Conservation (phyloP, 2,888 invertebrate species). For the Phengaris alcon region DNA sequence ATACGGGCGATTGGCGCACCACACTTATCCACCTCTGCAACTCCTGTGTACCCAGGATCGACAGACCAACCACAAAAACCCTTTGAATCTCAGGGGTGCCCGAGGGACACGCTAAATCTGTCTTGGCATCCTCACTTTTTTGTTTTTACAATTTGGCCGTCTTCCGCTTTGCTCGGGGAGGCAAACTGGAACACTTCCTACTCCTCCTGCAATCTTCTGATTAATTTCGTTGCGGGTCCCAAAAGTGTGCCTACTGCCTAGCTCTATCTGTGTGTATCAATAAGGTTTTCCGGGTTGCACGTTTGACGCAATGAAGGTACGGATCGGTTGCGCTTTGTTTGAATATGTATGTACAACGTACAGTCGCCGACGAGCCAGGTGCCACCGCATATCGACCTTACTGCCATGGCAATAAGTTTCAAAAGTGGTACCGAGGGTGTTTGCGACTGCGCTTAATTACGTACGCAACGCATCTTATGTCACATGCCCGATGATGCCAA, state of each 20-base stretch:
- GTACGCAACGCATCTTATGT: conserved; percentile 23
- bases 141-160: too few species aligned
- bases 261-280: neutral
- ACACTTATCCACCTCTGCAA: too few species aligned
- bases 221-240: neutral
- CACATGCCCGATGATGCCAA: conserved; percentile 10
- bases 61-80: too few species aligned
- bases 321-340: conserved; percentile 14
- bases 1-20: too few species aligned
- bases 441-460: conserved; percentile 10
- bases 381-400: neutral
- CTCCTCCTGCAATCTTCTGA: too few species aligned
- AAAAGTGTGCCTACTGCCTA: neutral
- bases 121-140: too few species aligned
- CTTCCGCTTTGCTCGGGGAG: too few species aligned
- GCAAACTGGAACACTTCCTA: too few species aligned
- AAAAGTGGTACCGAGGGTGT: neutral
- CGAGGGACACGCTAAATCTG: too few species aligned
- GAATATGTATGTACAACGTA: conserved; percentile 13
- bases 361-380: neutral
- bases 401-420: neutral
- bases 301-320: neutral
- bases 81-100: too few species aligned
- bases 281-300: conserved; percentile 1
- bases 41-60: too few species aligned